These are phyloP conservation scores for Crotalus viridis DNA, from an alignment of 2,113 vertebrate genomes.

Conservation along the genomic window DNA sequence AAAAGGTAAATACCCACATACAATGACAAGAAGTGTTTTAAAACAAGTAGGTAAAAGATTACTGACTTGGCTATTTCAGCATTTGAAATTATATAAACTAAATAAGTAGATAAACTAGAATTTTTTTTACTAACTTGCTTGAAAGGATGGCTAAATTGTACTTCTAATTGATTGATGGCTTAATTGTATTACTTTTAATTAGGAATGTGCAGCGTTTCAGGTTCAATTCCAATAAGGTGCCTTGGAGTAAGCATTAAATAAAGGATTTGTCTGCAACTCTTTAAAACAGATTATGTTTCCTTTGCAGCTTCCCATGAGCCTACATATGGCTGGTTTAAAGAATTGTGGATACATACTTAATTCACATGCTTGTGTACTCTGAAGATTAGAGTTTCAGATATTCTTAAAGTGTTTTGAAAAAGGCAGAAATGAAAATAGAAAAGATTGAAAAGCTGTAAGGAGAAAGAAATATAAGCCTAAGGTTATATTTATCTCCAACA, in stretches of 20 bases:
- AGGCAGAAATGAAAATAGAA: neutral
- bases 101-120: no score
- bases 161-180: neutral
- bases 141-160: neutral
- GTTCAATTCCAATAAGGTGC: neutral
- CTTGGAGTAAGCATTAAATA: neutral
- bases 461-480: neutral
- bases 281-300: neutral
- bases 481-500: neutral
- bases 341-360: neutral
- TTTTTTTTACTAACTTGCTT: neutral
- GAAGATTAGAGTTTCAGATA: neutral
- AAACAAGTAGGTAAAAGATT: neutral
- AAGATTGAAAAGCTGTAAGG: neutral
- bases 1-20: neutral
- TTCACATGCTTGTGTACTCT: neutral
- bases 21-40: neutral
- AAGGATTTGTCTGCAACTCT: neutral
- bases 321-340: neutral
- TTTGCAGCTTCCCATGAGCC: neutral
- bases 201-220: neutral
- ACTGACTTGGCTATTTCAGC: neutral
- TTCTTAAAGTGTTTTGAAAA: rapidly evolving
- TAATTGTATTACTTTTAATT: neutral
- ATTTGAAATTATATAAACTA: neutral